Evolutionary conservation across 2,888 invertebrate genomes (phyloP), one percentile per base, ranked within the genome.

Genomic region (Nomada goodeniana): DNA sequence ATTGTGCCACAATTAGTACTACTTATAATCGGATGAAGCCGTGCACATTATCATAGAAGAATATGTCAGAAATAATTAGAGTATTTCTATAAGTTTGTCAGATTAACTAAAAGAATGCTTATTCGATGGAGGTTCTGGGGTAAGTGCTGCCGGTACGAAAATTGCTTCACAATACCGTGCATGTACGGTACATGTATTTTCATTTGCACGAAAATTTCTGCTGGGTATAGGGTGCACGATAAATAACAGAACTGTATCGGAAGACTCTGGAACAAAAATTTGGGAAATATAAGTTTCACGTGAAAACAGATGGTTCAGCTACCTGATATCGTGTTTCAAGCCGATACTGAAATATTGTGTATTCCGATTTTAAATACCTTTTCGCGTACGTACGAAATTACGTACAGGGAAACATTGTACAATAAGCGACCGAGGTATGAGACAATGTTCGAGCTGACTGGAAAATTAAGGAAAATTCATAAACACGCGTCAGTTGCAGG

Each of bases 211-310:
- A 7, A 42, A 71, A 42, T 42, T 61, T 29, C 52, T 13, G 23
- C 11, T 23, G 0, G 36, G 52, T 18, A n/a, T 2, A 52, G 9
- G 10, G 3, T 3, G 2, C 29, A 4, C 23, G 18, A 36, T 5
- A 71, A 60, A 71, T 60, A 73, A 53, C 42, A 42, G 29, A 20
- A 10, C 15, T 36, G 29, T 47, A 73, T 55, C n/a, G 47, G 44
- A 0, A n/a, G 57, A 47, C 44, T 13, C 2, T 11, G 18, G 18
- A 36, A 36, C 36, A 36, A 36, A 57, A 57, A 69, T 53, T 10
- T 18, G 15, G 47, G 18, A 47, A 23, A 63, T 61, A 11, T 13
- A 36, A 7, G 60, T 10, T 36, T 4, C 1, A 1, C 1, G 60
- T 36, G n/a, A 11, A 42, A n/a, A 42, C 11, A 36, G 36, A 36